Percentiles rank a stretch among this genome's conserved stretches.
Evolutionary conservation across 1,140 invertebrate genomes (phyloP).

Genomic region (Drosophila aff.): DNA sequence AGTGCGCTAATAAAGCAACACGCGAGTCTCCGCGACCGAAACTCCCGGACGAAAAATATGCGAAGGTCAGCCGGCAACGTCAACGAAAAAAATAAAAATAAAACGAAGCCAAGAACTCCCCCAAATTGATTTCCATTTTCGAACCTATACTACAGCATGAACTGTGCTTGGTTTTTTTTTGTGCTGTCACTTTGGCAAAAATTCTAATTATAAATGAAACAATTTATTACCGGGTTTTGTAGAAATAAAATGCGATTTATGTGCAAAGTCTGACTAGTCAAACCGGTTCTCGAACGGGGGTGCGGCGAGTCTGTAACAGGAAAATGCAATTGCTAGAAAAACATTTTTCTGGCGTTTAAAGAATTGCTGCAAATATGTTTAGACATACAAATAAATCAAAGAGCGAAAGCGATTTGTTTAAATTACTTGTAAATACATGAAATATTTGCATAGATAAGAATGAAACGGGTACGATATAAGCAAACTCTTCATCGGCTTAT

Average conservation of each 20-base stretch:
- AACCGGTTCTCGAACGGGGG: constrained; percentile 63
- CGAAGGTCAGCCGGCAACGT: constrained; percentile 68
- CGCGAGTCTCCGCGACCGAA: constrained; percentile 41
- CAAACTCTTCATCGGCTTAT: neutral
- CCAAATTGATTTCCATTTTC: constrained; percentile 39
- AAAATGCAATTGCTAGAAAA: constrained; percentile 43
- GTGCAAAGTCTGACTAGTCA: constrained; percentile 65
- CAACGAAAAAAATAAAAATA: constrained; percentile 1
- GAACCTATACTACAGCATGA: constrained; percentile 15
- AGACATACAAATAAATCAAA: neutral
- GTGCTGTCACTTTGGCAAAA: constrained; percentile 64
- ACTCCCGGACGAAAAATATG: constrained; percentile 67
- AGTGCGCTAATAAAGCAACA: constrained; percentile 65
- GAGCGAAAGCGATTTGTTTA: constrained; percentile 2
- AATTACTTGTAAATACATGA: constrained; percentile 4
- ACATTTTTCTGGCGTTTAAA: constrained; percentile 22
- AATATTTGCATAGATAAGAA: neutral
- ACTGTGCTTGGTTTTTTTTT: constrained; percentile 14
- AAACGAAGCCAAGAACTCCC: constrained; percentile 29
- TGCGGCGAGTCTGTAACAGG: constrained; percentile 41
- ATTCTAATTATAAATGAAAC: constrained; percentile 80
- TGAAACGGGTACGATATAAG: too few relatives aligned
- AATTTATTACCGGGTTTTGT: constrained; percentile 79
- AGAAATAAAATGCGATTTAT: constrained; percentile 79
- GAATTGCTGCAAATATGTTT: constrained; percentile 29